Percentiles rank a stretch among this genome's conserved stretches.
phyloP scores from a whole-genome alignment of 2,888 invertebrate genomes.

The Carcina quercana region DNA sequence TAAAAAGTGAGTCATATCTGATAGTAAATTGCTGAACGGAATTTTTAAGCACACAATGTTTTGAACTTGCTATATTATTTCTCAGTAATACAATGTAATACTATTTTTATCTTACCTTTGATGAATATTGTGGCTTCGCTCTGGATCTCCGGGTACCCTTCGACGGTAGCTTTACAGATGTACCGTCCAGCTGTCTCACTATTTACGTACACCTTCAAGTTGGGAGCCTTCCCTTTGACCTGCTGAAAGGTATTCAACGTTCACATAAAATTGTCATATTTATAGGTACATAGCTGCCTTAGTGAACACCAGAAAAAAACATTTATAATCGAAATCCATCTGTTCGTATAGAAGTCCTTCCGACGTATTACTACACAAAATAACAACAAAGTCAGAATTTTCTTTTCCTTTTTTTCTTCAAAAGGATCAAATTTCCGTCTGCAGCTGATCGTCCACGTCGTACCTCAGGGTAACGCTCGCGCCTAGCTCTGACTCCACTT shows the following conservation, averaged over 20 bases:
- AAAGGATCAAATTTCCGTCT: slow-evolving; percentile 90
- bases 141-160: slow-evolving; percentile 89
- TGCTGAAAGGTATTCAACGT: slow-evolving; percentile 82
- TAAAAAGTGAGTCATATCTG: no score
- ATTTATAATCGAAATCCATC: no score
- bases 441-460: slow-evolving; percentile 93
- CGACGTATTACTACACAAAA: no score
- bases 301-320: no score
- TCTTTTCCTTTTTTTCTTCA: not conserved
- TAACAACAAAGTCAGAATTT: slow-evolving; percentile 1
- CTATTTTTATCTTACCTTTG: slow-evolving; percentile 73
- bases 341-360: no score
- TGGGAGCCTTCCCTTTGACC: slow-evolving; percentile 87
- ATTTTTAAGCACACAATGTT: no score
- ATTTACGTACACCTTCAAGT: slow-evolving; percentile 83
- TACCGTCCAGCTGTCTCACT: slow-evolving; percentile 89
- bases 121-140: slow-evolving; percentile 86
- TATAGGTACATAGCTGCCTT: no score
- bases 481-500: slow-evolving; percentile 87
- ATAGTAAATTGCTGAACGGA: no score
- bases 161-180: slow-evolving; percentile 90
- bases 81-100: not conserved
- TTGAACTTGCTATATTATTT: no score
- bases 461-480: slow-evolving; percentile 86
- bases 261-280: slow-evolving; percentile 44